Evolutionary conservation across 1,140 invertebrate genomes (phyloP).

Genomic region (Linepithema humile): DNA sequence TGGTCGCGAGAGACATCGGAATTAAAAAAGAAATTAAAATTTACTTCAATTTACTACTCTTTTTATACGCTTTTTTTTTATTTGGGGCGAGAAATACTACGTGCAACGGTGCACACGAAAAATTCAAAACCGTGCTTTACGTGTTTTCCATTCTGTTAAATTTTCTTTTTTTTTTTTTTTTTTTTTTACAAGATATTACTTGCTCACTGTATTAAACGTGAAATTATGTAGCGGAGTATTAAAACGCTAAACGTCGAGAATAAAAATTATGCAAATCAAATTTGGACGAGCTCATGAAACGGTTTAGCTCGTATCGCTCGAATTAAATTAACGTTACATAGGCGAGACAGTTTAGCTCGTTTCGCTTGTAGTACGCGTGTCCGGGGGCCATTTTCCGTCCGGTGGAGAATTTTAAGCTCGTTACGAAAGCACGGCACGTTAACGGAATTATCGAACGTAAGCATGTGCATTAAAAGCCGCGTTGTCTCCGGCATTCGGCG

Average conservation of each 20-base stretch:
- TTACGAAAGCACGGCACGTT: conserved; percentile 48
- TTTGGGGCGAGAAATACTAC: neutral
- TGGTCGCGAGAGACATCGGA: neutral
- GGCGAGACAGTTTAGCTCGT: conserved; percentile 9
- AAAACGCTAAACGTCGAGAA: conserved; percentile 43
- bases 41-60: neutral
- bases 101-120: neutral
- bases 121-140: neutral
- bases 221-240: conserved; percentile 35
- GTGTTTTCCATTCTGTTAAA: neutral
- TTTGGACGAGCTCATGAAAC: neutral
- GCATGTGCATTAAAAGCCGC: conserved; percentile 63
- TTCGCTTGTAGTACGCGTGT: neutral
- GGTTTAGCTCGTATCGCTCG: conserved; percentile 5
- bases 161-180: neutral
- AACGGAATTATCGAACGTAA: conserved; percentile 65
- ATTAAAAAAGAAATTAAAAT: conserved; percentile 19
- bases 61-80: neutral
- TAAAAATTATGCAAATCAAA: conserved; percentile 56
- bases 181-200: neutral
- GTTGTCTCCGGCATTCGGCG: conserved; percentile 5
- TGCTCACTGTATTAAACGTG: neutral
- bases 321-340: conserved; percentile 45
- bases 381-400: neutral
- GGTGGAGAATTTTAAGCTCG: conserved; percentile 22